A percentile compares a stretch with the other conserved stretches of the same genome.
Evolutionary conservation across 2,797 vertebrate genomes (phyloP).

Genomic region (Coregonus suidteri): DNA sequence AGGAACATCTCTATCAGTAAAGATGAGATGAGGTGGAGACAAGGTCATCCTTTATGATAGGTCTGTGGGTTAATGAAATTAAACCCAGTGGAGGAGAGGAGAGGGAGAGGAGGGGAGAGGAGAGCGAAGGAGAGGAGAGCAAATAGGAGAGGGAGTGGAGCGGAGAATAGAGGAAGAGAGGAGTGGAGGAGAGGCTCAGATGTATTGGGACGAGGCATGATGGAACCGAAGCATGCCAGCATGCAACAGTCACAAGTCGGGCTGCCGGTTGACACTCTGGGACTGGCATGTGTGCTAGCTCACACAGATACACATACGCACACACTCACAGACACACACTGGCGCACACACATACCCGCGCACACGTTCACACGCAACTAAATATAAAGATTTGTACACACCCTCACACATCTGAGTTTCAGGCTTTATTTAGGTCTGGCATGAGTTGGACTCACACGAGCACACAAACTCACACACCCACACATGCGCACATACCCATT

Average conservation of each 20-base stretch:
- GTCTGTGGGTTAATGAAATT: constrained; percentile 42
- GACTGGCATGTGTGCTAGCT: too few species aligned
- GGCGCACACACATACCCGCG: background rate
- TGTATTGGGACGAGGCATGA: constrained; percentile 18
- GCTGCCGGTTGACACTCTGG: too few species aligned
- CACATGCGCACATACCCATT: constrained; percentile 3
- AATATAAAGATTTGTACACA: background rate
- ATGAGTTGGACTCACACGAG: background rate
- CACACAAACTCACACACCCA: constrained; percentile 1
- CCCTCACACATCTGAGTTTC: background rate
- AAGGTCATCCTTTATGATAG: constrained; percentile 36
- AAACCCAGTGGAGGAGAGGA: constrained; percentile 1
- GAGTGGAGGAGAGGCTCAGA: constrained; percentile 15
- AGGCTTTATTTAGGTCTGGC: constrained; percentile 11
- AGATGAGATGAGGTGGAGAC: constrained; percentile 12
- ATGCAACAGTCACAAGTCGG: background rate
- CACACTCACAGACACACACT: background rate
- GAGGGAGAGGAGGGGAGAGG: too few species aligned
- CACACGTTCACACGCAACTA: background rate
- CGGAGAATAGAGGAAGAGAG: too few species aligned
- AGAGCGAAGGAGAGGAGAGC: background rate
- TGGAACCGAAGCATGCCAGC: constrained; percentile 1
- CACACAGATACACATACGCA: too few species aligned
- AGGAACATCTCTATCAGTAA: constrained; percentile 14
- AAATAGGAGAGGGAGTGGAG: too few species aligned